Percentiles rank a stretch among this genome's conserved stretches.
These are phyloP conservation scores for Discoglossus pictus DNA, from an alignment of 2,797 vertebrate genomes.

Conservation along the genomic window DNA sequence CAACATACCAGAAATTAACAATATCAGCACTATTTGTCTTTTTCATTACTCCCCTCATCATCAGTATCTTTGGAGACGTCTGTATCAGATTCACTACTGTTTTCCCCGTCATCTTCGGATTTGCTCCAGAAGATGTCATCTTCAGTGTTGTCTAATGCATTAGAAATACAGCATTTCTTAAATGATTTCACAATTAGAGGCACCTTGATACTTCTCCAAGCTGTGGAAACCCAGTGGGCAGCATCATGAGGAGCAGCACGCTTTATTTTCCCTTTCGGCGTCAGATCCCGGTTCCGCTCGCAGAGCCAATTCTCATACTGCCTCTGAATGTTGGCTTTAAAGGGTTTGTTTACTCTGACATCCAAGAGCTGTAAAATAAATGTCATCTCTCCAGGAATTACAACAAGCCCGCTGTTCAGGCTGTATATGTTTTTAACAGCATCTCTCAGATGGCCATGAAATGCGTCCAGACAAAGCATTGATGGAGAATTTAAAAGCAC, in stretches of 20 bases:
- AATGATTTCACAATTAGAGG: too few relatives aligned
- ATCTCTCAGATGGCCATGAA: too few relatives aligned
- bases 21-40: too few relatives aligned
- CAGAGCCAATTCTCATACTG: slow-evolving; percentile 1
- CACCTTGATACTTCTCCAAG: too few relatives aligned
- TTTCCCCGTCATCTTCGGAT: too few relatives aligned
- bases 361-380: slow-evolving; percentile 4
- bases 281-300: neutral
- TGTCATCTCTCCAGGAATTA: slow-evolving; percentile 1
- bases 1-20: too few relatives aligned
- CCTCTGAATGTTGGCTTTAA: neutral
- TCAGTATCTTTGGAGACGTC: too few relatives aligned
- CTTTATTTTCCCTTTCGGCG: neutral
- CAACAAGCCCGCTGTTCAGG: neutral
- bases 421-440: neutral
- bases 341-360: neutral
- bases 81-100: too few relatives aligned
- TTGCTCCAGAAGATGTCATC: too few relatives aligned
- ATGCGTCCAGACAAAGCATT: neutral
- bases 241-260: neutral
- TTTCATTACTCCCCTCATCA: too few relatives aligned
- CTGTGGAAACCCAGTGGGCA: neutral
- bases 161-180: too few relatives aligned
- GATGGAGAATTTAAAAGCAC: neutral
- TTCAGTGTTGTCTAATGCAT: too few relatives aligned